Conservation (phyloP, 1,140 invertebrate genomes). For the Ctenoplectra terminalis region DNA sequence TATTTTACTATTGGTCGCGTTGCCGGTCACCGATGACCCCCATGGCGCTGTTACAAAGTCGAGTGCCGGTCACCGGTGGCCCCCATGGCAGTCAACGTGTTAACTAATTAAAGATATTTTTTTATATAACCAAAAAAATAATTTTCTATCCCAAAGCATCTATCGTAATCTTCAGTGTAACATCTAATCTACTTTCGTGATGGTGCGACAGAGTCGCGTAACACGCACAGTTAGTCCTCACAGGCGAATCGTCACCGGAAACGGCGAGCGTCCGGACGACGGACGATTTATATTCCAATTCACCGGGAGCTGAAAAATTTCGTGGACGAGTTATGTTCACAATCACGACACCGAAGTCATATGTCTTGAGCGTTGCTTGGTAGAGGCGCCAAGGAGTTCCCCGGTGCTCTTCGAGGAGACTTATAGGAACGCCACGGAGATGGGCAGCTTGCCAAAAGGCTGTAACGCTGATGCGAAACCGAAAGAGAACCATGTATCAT, state of each 20-base stretch:
- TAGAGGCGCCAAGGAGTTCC: neutral
- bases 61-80: no score
- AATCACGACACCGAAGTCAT: conserved; percentile 32
- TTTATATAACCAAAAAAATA: no score
- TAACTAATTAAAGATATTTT: no score
- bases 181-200: no score
- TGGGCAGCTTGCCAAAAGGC: conserved; percentile 65
- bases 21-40: no score
- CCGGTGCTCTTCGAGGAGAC: conserved; percentile 19
- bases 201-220: neutral
- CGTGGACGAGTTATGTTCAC: conserved; percentile 10
- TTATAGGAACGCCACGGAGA: conserved; percentile 36
- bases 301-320: conserved; percentile 27
- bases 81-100: no score
- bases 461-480: conserved; percentile 49
- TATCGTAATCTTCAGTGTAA: neutral
- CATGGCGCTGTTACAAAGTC: no score
- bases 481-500: conserved; percentile 63
- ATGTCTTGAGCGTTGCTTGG: conserved; percentile 22
- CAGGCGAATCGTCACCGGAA: neutral
- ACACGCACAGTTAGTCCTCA: neutral
- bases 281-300: conserved; percentile 36
- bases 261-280: neutral
- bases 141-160: neutral
- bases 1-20: no score